Base-by-base conservation (phyloP, 2,888 invertebrate species). In the Abscondita cerata region DNA sequence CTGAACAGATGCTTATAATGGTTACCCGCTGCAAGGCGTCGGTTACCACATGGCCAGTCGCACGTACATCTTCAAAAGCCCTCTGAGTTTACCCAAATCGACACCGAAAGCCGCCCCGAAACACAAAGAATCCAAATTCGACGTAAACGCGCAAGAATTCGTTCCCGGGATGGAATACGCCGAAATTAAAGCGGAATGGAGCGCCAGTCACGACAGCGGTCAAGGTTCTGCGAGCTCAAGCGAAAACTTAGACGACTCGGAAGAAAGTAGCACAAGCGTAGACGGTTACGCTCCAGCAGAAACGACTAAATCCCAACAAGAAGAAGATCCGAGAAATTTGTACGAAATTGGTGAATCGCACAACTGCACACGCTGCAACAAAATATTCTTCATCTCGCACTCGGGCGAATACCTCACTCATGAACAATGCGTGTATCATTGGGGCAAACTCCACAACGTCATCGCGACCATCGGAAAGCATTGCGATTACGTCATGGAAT, bases 371-470 rank as follows among this genome's bases (percentile, higher is more conserved):
- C 85, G 94, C 58, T 94, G 94, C 81, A 85, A 85, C 63, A 86
- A 86, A 70, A 83, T 83, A 46, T 96, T 93, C 79, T 83, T 85
- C 72, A 87, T 93, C 62, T 86, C 87, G 67, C 83, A 85, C 20
- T 85, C 87, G 64, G 91, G 91, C 25, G 86, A 89, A 74, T 93
- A 93, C 76, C 77, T 89, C 18, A 85, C 86, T 1, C 83, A 86
- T 46, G 93, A 93, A 67, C 83, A 86, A 59, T 99, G 98, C 81
- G 76, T 84, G 13, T 93, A 94, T 78, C 98, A 99, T 78, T 94
- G 92, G 90, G 97, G 96, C 16, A 91, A 92, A 71, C 80, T 90
- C 19, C 82, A 83, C 46, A 80, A 80, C 18, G 81, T 81, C 71
- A 59, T 44, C 58, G 61, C 8, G 44, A 52, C 12, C 62, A 58